Evolutionary conservation across 2,888 invertebrate species (phyloP).

Genomic region (Cremastinae sp.): DNA sequence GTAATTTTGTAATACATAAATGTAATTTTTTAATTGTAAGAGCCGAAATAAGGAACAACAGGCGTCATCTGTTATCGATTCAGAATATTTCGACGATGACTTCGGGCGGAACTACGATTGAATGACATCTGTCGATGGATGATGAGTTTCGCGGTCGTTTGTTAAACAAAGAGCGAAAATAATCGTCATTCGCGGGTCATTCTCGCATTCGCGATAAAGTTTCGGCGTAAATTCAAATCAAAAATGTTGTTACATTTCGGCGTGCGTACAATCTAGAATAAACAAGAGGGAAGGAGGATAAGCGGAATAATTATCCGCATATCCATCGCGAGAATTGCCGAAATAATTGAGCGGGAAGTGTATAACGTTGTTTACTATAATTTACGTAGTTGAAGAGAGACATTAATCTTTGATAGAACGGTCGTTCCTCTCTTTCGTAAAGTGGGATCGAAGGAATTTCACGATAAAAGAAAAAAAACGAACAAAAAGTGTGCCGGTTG

Average conservation of each 20-base stretch:
- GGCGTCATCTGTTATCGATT: slow-evolving; percentile 12
- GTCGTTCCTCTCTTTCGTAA: too few relatives aligned
- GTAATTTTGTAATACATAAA: too few relatives aligned
- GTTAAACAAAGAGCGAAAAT: slow-evolving; percentile 27
- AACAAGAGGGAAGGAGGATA: slow-evolving; percentile 21
- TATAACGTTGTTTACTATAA: slow-evolving; percentile 1
- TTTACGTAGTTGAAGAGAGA: background rate
- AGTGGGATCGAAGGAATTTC: too few relatives aligned
- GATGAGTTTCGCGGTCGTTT: background rate
- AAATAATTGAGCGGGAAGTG: background rate
- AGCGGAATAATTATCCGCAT: background rate
- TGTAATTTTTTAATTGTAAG: background rate
- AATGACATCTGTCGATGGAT: slow-evolving; percentile 39
- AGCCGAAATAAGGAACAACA: background rate
- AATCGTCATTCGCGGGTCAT: slow-evolving; percentile 18
- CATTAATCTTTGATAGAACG: too few relatives aligned
- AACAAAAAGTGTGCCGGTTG: too few relatives aligned
- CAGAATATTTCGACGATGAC: background rate
- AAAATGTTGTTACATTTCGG: slow-evolving; percentile 55
- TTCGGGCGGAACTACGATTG: slow-evolving; percentile 20
- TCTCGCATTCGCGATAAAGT: slow-evolving; percentile 23
- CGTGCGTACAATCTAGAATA: slow-evolving; percentile 34
- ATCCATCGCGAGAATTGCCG: slow-evolving; percentile 15
- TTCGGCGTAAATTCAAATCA: slow-evolving; percentile 54
- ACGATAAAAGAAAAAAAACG: too few relatives aligned